Conservation (phyloP, 1,140 invertebrate genomes). For the Hypothenemus hampei region DNA sequence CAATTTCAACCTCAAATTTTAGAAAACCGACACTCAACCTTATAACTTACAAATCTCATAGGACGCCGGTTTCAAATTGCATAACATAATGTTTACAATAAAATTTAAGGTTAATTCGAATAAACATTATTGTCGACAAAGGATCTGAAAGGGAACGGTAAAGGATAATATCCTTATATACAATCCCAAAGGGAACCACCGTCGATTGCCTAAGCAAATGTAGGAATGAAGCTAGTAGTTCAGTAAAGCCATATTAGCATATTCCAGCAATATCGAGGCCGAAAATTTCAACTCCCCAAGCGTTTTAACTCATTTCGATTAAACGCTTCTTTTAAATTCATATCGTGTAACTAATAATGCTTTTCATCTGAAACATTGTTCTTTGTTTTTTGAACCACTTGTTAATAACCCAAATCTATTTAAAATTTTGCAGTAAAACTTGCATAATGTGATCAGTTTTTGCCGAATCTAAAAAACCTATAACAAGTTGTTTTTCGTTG, state of each 20-base stretch:
- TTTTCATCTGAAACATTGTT: too few species aligned
- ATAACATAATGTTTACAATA: conserved; percentile 1
- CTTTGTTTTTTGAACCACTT: too few species aligned
- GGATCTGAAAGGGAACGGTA: neutral
- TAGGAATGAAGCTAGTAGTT: neutral
- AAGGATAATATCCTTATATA: neutral
- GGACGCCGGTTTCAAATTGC: neutral
- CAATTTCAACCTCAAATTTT: neutral
- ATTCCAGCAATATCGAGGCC: too few species aligned
- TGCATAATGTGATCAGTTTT: neutral
- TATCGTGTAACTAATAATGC: too few species aligned
- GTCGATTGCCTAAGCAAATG: neutral
- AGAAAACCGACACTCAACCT: neutral
- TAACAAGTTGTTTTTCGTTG: too few species aligned
- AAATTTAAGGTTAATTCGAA: neutral
- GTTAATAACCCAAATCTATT: too few species aligned
- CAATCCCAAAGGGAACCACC: neutral
- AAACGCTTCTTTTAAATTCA: too few species aligned
- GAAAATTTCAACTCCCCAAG: too few species aligned
- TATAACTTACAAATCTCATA: too few species aligned
- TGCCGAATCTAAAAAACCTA: neutral
- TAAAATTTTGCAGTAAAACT: too few species aligned
- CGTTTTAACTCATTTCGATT: too few species aligned
- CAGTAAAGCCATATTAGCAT: neutral
- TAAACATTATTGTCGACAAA: conserved; percentile 4